Conservation (phyloP, 2,888 invertebrate genomes). For the Lumbricus terrestris region DNA sequence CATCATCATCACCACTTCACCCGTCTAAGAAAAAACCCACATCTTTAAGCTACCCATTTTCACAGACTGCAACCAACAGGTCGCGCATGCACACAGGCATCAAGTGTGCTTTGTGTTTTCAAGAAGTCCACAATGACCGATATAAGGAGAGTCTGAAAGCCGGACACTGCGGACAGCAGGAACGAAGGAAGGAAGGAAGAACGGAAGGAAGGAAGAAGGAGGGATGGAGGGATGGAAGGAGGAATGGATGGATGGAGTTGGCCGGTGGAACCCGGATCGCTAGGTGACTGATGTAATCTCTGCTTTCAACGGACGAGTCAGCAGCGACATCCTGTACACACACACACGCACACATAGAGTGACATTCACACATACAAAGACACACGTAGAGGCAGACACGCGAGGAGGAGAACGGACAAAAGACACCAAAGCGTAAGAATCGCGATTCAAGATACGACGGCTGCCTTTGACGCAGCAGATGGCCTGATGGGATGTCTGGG, state of each 20-base stretch:
- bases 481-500: too few relatives aligned
- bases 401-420: not conserved
- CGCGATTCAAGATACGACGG: not conserved
- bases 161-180: not conserved
- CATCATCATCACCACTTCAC: not conserved
- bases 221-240: not conserved
- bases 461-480: too few relatives aligned
- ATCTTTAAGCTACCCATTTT: not conserved
- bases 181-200: too few relatives aligned
- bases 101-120: not conserved
- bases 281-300: constrained; percentile 3
- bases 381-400: not conserved
- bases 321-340: not conserved
- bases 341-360: not conserved
- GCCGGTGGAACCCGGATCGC: not conserved
- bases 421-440: not conserved
- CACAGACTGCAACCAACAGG: constrained; percentile 3
- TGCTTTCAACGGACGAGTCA: not conserved
- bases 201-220: too few relatives aligned
- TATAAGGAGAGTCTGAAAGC: not conserved
- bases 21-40: too few relatives aligned
- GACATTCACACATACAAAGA: not conserved
- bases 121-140: not conserved
- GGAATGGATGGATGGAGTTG: not conserved
- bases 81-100: not conserved